Evolutionary conservation across 92 coral and sea anemone genomes (phyloP), one percentile per base, ranked within the genome.

Genomic region (Plumapathes pennacea): DNA sequence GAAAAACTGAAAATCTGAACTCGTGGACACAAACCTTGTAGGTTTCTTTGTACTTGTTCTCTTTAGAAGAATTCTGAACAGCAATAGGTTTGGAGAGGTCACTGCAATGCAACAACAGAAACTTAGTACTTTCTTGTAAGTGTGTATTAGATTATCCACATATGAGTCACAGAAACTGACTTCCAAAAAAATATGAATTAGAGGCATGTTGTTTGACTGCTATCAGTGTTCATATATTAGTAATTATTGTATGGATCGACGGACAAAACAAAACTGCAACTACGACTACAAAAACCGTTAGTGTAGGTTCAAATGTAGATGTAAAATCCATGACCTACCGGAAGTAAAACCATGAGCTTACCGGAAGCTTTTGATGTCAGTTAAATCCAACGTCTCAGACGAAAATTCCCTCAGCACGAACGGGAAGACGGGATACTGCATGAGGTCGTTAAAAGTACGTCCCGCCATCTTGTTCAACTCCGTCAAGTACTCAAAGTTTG

Each of bases 361-460:
- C 97, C 97, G 85, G 47, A 74, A 88, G 1, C 67, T 84, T 25
- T 66, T 61, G 39, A 23, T 26, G 52, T 80, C 86, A 23, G 63
- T 84, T 54, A 92, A 82, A 60, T 92, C 97, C 84, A 92, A 49
- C 32, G 88, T 89, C 38, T 88, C 94, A 62, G 74, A 68, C 22
- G 69, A 50, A 61, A 88, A 92, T 69, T 92, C 92, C 5, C 92
- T 70, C 38, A 92, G 66, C 49, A 92, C 96, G 62, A 92, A 89
- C 2, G 97, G 97, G 49, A 92, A 92, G 40, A 92, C 89, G 41
- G 97, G 97, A 70, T 92, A 92, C 82, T 92, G 97, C 97, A 92
- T 92, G 45, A 92, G 89, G 61, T 92, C 97, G 54, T 92, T 92
- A 70, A 88, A 92, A 1, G 97, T 83, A 13, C 97, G 75, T 14